A percentile compares a stretch with the other conserved stretches of the same genome.
phyloP scores from a whole-genome alignment of 2,888 invertebrate species.

The Scaptomyza caliginosa region DNA sequence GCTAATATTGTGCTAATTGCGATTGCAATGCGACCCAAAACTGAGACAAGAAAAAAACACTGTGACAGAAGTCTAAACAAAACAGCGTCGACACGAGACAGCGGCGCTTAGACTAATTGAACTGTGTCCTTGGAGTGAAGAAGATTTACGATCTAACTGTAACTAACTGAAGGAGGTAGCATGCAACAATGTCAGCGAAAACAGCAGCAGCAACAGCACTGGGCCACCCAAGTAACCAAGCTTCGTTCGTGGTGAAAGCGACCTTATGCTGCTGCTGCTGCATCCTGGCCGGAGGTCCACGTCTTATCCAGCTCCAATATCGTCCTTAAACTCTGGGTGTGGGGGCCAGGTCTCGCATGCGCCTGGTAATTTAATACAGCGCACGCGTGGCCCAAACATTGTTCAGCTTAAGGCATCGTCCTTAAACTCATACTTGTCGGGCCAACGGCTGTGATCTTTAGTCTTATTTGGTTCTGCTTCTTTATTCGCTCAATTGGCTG shows the following conservation, averaged over 20 bases:
- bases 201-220: background rate
- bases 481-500: slow-evolving; percentile 48
- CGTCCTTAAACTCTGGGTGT: slow-evolving; percentile 19
- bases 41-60: background rate
- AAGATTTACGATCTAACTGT: slow-evolving; percentile 45
- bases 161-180: slow-evolving; percentile 32
- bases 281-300: slow-evolving; percentile 60
- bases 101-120: slow-evolving; percentile 73
- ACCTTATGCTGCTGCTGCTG: slow-evolving; percentile 26
- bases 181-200: slow-evolving; percentile 36
- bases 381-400: slow-evolving; percentile 68
- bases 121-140: slow-evolving; percentile 49
- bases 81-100: slow-evolving; percentile 46
- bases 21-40: slow-evolving; percentile 45
- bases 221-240: slow-evolving; percentile 37
- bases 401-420: slow-evolving; percentile 5
- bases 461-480: slow-evolving; percentile 4
- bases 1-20: slow-evolving; percentile 76
- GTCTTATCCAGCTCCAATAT: slow-evolving; percentile 48
- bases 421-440: slow-evolving; percentile 36
- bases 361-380: slow-evolving; percentile 57
- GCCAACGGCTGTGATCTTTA: slow-evolving; percentile 73
- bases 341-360: slow-evolving; percentile 49
- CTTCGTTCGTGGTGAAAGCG: slow-evolving; percentile 14
- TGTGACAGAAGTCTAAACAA: slow-evolving; percentile 47